Conservation (phyloP, 2,113 vertebrate genomes). For the Myanophis thanlyinensis region DNA sequence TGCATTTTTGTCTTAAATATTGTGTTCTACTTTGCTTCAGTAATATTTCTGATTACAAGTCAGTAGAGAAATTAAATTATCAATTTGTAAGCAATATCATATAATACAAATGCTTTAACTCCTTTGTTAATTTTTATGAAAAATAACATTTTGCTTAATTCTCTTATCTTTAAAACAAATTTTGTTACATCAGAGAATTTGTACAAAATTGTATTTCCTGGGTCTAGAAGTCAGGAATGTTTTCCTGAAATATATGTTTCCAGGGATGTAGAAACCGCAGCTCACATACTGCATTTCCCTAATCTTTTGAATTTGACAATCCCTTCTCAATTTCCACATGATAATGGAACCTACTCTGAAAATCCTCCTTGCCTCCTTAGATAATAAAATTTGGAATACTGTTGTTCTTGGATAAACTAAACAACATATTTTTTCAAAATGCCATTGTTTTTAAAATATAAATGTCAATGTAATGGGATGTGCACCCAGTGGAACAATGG, state of each 20-base stretch:
- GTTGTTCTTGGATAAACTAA: neutral
- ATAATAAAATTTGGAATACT: neutral
- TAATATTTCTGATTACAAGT: neutral
- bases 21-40: neutral
- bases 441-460: neutral
- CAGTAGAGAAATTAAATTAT: slow-evolving; percentile 4
- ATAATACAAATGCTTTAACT: neutral
- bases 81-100: neutral
- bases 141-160: neutral
- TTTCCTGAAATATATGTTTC: neutral
- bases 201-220: neutral
- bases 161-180: neutral
- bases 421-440: neutral
- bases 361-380: neutral
- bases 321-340: neutral
- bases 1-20: neutral
- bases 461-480: neutral
- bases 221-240: neutral
- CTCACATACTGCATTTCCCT: neutral
- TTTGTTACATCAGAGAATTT: neutral
- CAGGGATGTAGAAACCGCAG: neutral
- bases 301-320: neutral
- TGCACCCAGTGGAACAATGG: too few relatives aligned
- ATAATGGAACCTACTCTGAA: neutral
- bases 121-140: neutral